Percentiles rank a stretch among this genome's conserved stretches.
Conservation (phyloP, 2,888 invertebrate species). For the Drosophila pseudotalamancana region DNA sequence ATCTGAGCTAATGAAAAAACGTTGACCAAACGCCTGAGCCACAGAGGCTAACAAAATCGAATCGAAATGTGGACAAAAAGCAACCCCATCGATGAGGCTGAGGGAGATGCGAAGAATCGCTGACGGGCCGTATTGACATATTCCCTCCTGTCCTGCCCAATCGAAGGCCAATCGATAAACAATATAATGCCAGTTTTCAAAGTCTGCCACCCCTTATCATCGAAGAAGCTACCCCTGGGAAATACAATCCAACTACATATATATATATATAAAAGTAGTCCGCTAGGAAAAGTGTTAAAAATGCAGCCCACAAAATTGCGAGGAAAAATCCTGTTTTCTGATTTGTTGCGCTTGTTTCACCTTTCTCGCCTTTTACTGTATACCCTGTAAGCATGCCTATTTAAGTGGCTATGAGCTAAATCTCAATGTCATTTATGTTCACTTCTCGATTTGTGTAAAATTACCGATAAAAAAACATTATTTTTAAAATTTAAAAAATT, state of each 20-base stretch:
- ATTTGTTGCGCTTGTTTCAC: slow-evolving; percentile 46
- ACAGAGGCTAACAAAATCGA: not conserved
- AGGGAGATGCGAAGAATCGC: slow-evolving; percentile 6
- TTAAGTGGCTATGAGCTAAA: no score
- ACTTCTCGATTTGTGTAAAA: no score
- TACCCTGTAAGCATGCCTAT: not conserved
- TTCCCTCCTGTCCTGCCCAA: slow-evolving; percentile 53
- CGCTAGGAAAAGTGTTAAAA: slow-evolving; percentile 64
- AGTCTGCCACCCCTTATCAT: not conserved
- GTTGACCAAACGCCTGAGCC: not conserved
- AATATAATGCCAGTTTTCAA: slow-evolving; percentile 38
- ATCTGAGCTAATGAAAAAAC: slow-evolving; percentile 11
- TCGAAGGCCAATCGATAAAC: slow-evolving; percentile 76
- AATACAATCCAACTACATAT: slow-evolving; percentile 18
- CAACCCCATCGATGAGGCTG: slow-evolving; percentile 26
- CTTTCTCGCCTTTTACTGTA: no score
- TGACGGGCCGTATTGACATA: slow-evolving; percentile 56
- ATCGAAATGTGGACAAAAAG: slow-evolving; percentile 6
- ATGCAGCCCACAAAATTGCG: slow-evolving; percentile 46
- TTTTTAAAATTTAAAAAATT: no score
- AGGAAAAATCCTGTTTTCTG: slow-evolving; percentile 15
- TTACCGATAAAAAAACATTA: no score
- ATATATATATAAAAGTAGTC: not conserved
- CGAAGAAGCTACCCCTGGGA: slow-evolving; percentile 59
- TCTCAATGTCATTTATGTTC: no score